Conservation (phyloP, 2,113 vertebrate species). For the Antigone vipio region DNA sequence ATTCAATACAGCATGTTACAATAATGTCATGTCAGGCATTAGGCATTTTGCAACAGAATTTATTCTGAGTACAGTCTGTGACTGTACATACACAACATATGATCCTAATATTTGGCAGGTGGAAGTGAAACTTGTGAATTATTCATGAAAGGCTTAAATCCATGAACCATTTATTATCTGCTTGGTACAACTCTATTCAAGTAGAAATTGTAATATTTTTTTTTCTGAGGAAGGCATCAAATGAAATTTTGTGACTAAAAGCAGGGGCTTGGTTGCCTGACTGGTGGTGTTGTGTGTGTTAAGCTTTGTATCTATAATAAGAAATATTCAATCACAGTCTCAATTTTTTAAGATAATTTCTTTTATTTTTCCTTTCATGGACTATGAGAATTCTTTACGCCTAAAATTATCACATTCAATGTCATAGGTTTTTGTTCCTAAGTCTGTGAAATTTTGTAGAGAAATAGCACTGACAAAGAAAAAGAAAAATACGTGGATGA, state of each 20-base stretch:
- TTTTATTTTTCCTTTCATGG: neutral
- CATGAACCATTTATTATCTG: neutral
- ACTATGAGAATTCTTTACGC: neutral
- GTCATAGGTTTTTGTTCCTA: neutral
- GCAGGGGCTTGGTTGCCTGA: neutral
- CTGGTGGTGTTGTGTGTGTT: neutral
- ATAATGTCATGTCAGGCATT: neutral
- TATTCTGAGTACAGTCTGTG: neutral
- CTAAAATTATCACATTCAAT: neutral
- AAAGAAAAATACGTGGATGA: neutral
- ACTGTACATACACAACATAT: neutral
- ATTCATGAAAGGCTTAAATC: neutral
- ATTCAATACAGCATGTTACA: neutral
- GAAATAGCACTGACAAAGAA: neutral
- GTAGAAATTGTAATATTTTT: neutral
- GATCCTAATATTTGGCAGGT: constrained; percentile 21
- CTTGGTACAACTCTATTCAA: neutral
- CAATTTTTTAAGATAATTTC: neutral
- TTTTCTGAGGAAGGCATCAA: neutral
- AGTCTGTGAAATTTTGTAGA: neutral
- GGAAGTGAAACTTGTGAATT: constrained; percentile 11
- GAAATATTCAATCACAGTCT: neutral
- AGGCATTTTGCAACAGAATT: neutral
- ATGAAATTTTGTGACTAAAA: neutral
- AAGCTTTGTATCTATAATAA: neutral